A percentile compares a stretch with the other conserved stretches of the same genome.
Conservation (phyloP, 2,113 vertebrate genomes). For the Atherinomorus stipes region DNA sequence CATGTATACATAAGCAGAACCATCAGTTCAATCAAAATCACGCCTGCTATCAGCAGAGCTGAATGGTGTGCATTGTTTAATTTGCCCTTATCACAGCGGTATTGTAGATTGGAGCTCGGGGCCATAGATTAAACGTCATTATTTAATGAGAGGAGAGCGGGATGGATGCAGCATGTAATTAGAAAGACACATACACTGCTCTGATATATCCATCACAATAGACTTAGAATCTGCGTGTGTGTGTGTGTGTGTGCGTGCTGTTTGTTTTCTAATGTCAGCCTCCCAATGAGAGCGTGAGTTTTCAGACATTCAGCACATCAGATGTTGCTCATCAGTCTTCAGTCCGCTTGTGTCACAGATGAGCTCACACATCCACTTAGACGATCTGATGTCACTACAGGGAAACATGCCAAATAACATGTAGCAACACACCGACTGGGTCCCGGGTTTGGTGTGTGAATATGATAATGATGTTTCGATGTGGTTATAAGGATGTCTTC, state of each 20-base stretch:
- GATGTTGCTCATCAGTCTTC: slow-evolving; percentile 54
- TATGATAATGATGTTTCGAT: slow-evolving; percentile 60
- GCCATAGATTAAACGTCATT: slow-evolving; percentile 75
- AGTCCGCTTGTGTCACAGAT: slow-evolving; percentile 44
- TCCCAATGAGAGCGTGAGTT: slow-evolving; percentile 48
- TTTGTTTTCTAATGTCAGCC: slow-evolving; percentile 28
- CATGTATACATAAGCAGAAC: background rate
- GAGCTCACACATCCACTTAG: slow-evolving; percentile 8
- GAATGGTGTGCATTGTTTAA: slow-evolving; percentile 62
- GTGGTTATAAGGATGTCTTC: slow-evolving; percentile 56
- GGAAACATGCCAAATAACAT: slow-evolving; percentile 24
- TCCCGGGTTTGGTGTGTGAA: slow-evolving; percentile 20
- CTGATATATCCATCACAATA: slow-evolving; percentile 69
- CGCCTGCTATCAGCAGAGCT: slow-evolving; percentile 53
- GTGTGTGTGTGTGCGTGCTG: slow-evolving; percentile 16
- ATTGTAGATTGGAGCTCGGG: slow-evolving; percentile 54
- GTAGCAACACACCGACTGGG: slow-evolving; percentile 1
- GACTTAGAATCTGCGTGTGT: slow-evolving; percentile 12
- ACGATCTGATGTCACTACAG: background rate
- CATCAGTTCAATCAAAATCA: slow-evolving; percentile 47
- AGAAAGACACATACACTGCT: slow-evolving; percentile 62
- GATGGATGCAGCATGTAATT: slow-evolving; percentile 74
- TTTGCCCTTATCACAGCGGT: slow-evolving; percentile 59
- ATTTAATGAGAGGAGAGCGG: slow-evolving; percentile 74
- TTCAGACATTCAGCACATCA: slow-evolving; percentile 65